Evolutionary conservation across 2,888 invertebrate genomes (phyloP), one percentile per base, ranked within the genome.

Genomic region (Lissocephala sabroskyi): DNA sequence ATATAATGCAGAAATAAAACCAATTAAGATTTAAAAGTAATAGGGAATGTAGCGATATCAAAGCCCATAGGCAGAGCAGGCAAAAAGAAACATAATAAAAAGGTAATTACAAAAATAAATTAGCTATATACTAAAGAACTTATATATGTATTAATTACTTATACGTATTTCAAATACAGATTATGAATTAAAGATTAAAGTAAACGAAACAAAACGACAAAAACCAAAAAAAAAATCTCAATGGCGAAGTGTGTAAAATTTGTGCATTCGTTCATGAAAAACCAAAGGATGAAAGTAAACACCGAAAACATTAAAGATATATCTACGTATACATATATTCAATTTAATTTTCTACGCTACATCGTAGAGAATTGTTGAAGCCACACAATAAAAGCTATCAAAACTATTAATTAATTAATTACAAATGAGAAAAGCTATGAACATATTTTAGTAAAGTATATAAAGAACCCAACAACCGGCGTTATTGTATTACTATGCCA

Each of bases 221-320:
- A n/a, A n/a, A n/a, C n/a, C n/a, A n/a, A 54, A 40, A 52, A 16
- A 23, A 19, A 45, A 58, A 77, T 62, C 45, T 51, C 55, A 58
- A 78, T 67, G 71, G 52, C 71, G 71, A 71, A 71, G 77, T 75
- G 65, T 78, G 78, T 78, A 75, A 73, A 73, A 75, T 55, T 60
- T 67, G 73, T 71, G 76, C 73, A 73, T 73, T 78, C 71, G 71
- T 68, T 78, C 71, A 76, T 76, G 60, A 75, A 67, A 23, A 75
- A 78, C 63, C 65, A 79, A 78, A 79, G 80, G 82, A 82, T 81
- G 79, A 80, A 79, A 80, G 81, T 73, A 80, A 78, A 80, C 75
- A 80, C 79, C 79, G 74, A 79, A 75, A 73, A 79, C 62, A 75
- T 65, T 67, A 62, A 62, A 61, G 59, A 64, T 52, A 67, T 68